Percentiles rank a stretch among this genome's conserved stretches.
These are phyloP conservation scores for Argyresthia albistria DNA, from an alignment of 2,888 invertebrate species.

Conservation along the genomic window DNA sequence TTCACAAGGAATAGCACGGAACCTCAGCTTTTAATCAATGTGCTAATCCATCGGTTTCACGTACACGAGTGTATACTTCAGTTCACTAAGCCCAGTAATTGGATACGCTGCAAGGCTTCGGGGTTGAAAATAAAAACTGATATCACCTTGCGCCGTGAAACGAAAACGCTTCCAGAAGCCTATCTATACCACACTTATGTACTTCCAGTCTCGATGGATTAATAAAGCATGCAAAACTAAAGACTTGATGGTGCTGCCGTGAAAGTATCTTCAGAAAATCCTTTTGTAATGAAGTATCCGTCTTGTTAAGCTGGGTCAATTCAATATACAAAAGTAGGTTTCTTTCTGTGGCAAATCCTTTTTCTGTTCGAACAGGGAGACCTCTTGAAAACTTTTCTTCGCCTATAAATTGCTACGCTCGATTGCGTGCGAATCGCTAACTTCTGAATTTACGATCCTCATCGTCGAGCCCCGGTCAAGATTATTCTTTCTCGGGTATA, in stretches of 20 bases:
- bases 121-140: constrained; percentile 31
- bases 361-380: constrained; percentile 18
- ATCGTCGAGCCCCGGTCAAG: background rate
- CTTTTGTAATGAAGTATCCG: background rate
- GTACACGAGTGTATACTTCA: constrained; percentile 12
- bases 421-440: constrained; percentile 43
- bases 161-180: constrained; percentile 46
- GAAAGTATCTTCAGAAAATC: background rate
- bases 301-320: background rate
- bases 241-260: background rate
- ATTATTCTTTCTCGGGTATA: background rate
- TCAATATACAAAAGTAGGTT: background rate
- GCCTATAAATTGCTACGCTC: constrained; percentile 42
- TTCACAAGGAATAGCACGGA: constrained; percentile 4
- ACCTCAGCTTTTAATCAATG: constrained; percentile 12
- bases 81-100: constrained; percentile 22
- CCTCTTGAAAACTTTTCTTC: constrained; percentile 33
- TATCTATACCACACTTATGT: too few species aligned
- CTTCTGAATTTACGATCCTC: background rate
- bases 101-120: constrained; percentile 40
- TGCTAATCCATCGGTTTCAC: constrained; percentile 13
- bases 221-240: background rate
- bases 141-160: constrained; percentile 29
- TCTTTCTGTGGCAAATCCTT: constrained; percentile 16
- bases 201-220: background rate